A percentile compares a stretch with the other conserved stretches of the same genome.
Conservation (phyloP, 1,140 invertebrate species). For the Pectinophora gossypiella region DNA sequence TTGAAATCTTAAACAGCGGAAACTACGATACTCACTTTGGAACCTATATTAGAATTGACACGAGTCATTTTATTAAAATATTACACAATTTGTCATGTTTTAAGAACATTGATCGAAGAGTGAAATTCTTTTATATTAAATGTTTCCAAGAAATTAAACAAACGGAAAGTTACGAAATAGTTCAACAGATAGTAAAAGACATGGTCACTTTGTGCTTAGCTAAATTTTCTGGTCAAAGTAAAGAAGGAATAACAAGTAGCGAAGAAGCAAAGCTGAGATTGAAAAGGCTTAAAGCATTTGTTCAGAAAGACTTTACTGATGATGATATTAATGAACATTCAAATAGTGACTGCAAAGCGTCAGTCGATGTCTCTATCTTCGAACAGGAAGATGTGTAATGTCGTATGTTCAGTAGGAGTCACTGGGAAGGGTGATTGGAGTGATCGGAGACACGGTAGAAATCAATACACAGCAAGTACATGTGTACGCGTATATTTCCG, state of each 20-base stretch:
- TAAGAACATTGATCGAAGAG: not conserved
- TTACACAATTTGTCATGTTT: not conserved
- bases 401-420: too few species aligned
- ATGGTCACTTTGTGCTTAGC: not conserved
- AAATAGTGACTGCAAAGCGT: too few species aligned
- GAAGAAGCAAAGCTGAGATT: not conserved
- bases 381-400: too few species aligned
- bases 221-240: not conserved
- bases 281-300: not conserved
- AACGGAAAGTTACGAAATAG: not conserved
- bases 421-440: too few species aligned
- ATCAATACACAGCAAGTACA: too few species aligned
- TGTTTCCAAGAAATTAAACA: not conserved
- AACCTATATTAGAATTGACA: not conserved
- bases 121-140: slow-evolving; percentile 4
- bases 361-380: too few species aligned
- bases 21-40: not conserved
- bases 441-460: too few species aligned
- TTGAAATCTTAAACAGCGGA: not conserved
- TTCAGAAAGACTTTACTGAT: not conserved
- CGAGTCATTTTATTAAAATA: slow-evolving; percentile 6
- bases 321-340: not conserved
- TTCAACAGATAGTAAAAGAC: not conserved
- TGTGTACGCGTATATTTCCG: too few species aligned
- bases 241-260: not conserved